Evolutionary conservation across 2,113 vertebrate genomes (phyloP).

Genomic region (Pica pica): DNA sequence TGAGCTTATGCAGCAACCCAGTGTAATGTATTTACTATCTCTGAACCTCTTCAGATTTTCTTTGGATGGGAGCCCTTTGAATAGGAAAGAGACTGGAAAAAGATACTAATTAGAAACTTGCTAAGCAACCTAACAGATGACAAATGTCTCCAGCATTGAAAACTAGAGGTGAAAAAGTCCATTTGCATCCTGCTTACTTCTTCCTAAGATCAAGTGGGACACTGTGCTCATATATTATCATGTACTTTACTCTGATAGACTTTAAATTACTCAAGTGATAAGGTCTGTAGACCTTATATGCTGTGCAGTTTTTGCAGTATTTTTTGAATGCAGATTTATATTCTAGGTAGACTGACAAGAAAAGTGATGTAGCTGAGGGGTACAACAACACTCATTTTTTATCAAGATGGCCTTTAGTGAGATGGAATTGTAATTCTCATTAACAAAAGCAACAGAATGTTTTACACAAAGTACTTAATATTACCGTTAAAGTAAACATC

Average conservation of each 20-base stretch:
- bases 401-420: background rate
- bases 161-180: slow-evolving; percentile 9
- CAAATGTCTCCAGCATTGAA: background rate
- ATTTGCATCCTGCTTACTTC: background rate
- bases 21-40: background rate
- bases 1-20: background rate
- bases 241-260: background rate
- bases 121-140: background rate
- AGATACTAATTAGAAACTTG: background rate
- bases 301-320: background rate
- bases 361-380: background rate
- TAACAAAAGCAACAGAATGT: background rate
- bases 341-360: slow-evolving; percentile 8
- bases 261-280: slow-evolving; percentile 24
- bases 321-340: slow-evolving; percentile 13
- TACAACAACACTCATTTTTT: background rate
- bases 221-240: background rate
- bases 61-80: background rate
- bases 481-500: background rate
- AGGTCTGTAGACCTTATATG: background rate
- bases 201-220: background rate
- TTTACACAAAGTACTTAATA: background rate
- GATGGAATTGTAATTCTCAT: background rate
- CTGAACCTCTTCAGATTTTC: background rate
- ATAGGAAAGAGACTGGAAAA: background rate